A percentile compares a stretch with the other conserved stretches of the same genome.
phyloP scores from a whole-genome alignment of 1,140 invertebrate genomes.

The Nomia melanderi region DNA sequence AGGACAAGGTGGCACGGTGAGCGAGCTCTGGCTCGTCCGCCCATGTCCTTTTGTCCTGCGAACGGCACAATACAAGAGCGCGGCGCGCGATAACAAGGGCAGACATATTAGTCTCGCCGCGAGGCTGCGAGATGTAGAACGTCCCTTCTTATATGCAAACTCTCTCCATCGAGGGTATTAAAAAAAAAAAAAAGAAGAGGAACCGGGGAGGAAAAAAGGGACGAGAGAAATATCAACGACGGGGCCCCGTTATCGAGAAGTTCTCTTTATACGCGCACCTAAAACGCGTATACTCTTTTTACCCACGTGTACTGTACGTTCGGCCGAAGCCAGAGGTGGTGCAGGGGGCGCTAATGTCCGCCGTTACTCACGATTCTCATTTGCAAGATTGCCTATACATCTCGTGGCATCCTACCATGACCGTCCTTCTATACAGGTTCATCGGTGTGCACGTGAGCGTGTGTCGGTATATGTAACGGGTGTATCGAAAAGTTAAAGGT shows the following conservation, averaged over 20 bases:
- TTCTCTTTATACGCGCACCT: constrained; percentile 54
- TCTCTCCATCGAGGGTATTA: constrained; percentile 43
- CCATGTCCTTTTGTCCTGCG: constrained; percentile 34
- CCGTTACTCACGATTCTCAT: constrained; percentile 80
- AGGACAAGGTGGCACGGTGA: background rate
- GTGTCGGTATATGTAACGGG: constrained; percentile 70
- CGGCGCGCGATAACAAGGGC: constrained; percentile 18
- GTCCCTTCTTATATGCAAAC: constrained; percentile 47
- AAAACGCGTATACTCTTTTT: constrained; percentile 51
- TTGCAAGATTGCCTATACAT: constrained; percentile 81
- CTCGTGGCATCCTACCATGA: constrained; percentile 76
- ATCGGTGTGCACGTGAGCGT: too few species aligned
- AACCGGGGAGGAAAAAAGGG: too few species aligned
- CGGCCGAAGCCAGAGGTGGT: constrained; percentile 29
- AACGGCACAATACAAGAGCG: constrained; percentile 25
- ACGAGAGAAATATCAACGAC: constrained; percentile 59
- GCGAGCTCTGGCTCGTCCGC: background rate
- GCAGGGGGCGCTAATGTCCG: constrained; percentile 75
- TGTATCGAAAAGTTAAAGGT: constrained; percentile 52
- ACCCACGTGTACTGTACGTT: constrained; percentile 28
- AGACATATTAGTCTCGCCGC: constrained; percentile 27
- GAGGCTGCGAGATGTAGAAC: constrained; percentile 19
- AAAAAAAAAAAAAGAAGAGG: too few species aligned
- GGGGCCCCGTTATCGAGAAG: constrained; percentile 55
- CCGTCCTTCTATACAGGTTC: constrained; percentile 70